Base-by-base conservation (phyloP, 2,888 invertebrate species). In the Arctia plantaginis region DNA sequence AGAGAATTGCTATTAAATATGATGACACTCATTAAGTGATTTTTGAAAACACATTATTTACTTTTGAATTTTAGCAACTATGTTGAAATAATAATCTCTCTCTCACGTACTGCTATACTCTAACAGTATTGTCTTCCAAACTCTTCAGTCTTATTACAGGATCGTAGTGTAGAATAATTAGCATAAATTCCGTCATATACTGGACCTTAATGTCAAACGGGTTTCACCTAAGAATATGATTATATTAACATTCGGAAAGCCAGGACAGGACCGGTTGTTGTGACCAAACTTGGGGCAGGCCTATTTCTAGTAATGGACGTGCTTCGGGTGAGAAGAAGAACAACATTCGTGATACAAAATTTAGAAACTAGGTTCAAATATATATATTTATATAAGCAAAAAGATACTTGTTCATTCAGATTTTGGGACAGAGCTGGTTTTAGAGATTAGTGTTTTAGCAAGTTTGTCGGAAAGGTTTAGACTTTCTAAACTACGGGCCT, bases 201-300 rank as follows among this genome's bases (percentile, higher is more conserved):
- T 74, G 77, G 77, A 85, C 64, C 73, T 67, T 71, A 64, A 69
- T 85, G 83, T 85, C 85, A 83, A 85, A 80, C 76, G 73, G 66
- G 66, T 2, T 35, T 67, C 27, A 78, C 68, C 83, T 76, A 73
- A 72, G 76, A 65, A 69, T 72, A 35, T 15, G 66, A 41, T 76
- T 81, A 78, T 80, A 83, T 80, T 78, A 83, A 74, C 75, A 66
- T 74, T 71, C 70, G 41, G 35, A 6, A 35, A 35, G 35, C 35
- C 35, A 35, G 3, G 3, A 35, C 35, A 35, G 3, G 35, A 35
- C 35, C 35, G 35, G 35, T 35, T 3, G 35, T 35, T 35, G 6
- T 35, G 35, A 6, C 35, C 3, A 35, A 35, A 35, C 6, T 35
- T 35, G 35, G 35, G 35, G 35, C 35, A 4, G 35, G 35, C 3